Evolutionary conservation across 1,140 invertebrate genomes (phyloP), one percentile per base, ranked within the genome.

Genomic region (Papilio dardanus): DNA sequence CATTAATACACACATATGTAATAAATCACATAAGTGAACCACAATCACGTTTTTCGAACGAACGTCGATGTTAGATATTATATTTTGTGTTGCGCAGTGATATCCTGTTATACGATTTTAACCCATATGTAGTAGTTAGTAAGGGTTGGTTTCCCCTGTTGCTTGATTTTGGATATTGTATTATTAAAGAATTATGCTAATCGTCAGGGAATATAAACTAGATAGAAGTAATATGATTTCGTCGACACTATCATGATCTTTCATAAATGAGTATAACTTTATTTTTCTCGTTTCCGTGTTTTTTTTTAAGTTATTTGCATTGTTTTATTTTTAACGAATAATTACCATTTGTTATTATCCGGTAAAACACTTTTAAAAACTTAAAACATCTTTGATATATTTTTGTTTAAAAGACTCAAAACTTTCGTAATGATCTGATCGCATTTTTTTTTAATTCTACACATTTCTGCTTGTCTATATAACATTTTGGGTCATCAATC

Each of bases 111-210:
- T 5, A 12, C 28, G 1, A 73, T 33, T 33, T 19, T 2, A 14
- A 73, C 30, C 30, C 71, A 73, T 73, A 54, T 58, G 46, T 0
- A 1, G 16, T 10, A 14, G 28, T 19, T n/a, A 33, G n/a, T 58
- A 73, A 54, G 50, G 71, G 35, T 58, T 33, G 4, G 1, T 30
- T 73, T 50, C 14, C 71, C 12, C 7, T 73, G 42, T 35, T 4
- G 28, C 50, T 12, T 2, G 46, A 21, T 73, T 73, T 73, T 30
- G 71, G 71, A 73, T 31, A 21, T 54, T 46, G 68, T 68, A 80
- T 81, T 79, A 82, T 81, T 77, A 78, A 77, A 76, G 76, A 83
- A 83, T 84, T 84, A 84, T 83, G 83, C 80, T 78, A 83, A 85
- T 85, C 73, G 71, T 76, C 33, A 73, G 58, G 66, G 74, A 83